phyloP scores from a whole-genome alignment of 2,888 invertebrate species.

The Hyposoter didymator region DNA sequence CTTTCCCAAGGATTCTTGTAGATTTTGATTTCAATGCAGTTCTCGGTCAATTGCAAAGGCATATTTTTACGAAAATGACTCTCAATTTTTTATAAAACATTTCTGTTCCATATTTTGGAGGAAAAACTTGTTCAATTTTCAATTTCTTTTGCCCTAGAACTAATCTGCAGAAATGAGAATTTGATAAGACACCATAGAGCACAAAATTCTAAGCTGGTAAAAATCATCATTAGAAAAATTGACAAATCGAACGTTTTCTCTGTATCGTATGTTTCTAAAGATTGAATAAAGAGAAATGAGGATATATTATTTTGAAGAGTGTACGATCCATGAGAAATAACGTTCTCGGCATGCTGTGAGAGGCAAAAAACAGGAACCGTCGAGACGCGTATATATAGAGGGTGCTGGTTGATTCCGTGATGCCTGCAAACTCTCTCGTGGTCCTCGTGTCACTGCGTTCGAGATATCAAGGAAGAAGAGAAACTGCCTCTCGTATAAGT shows the following conservation, averaged over 20 bases:
- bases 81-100: too few species aligned
- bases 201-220: too few species aligned
- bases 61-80: too few species aligned
- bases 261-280: too few species aligned
- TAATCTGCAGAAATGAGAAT: too few species aligned
- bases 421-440: constrained; percentile 44
- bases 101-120: too few species aligned
- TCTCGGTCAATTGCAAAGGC: too few species aligned
- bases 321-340: constrained; percentile 44
- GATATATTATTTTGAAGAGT: not conserved
- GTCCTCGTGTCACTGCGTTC: constrained; percentile 29
- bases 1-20: not conserved
- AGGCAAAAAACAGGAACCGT: constrained; percentile 45
- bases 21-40: not conserved
- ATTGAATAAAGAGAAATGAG: not conserved
- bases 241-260: too few species aligned
- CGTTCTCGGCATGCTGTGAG: constrained; percentile 31
- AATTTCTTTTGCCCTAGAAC: too few species aligned
- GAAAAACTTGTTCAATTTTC: too few species aligned
- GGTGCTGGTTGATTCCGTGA: constrained; percentile 20
- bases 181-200: too few species aligned
- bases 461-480: constrained; percentile 19
- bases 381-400: constrained; percentile 39
- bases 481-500: constrained; percentile 19
- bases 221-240: too few species aligned